Evolutionary conservation across 2,797 vertebrate genomes (phyloP).

Genomic region (Channallabes apus): DNA sequence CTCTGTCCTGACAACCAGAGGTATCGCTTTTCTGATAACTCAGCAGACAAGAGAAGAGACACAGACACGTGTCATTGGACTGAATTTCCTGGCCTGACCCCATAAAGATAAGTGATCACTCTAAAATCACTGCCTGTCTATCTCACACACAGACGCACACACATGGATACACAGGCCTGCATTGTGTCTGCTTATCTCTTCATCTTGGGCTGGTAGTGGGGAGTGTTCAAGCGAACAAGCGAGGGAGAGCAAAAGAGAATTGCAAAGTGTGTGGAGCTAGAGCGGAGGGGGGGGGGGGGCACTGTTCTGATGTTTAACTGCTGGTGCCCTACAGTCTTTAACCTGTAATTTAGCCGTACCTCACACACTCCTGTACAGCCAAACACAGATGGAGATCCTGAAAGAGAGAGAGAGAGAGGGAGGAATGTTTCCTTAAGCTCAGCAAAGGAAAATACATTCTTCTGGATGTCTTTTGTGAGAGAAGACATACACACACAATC

Average conservation of each 20-base stretch:
- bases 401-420: background rate
- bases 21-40: slow-evolving; percentile 48
- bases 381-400: slow-evolving; percentile 46
- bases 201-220: slow-evolving; percentile 57
- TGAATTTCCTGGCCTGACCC: slow-evolving; percentile 66
- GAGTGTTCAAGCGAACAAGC: slow-evolving; percentile 13
- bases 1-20: slow-evolving; percentile 31
- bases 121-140: slow-evolving; percentile 60
- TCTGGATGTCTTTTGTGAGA: slow-evolving; percentile 17
- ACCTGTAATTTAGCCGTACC: slow-evolving; percentile 64
- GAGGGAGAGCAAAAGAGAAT: slow-evolving; percentile 19
- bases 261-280: slow-evolving; percentile 7
- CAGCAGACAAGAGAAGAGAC: slow-evolving; percentile 56
- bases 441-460: slow-evolving; percentile 27
- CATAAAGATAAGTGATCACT: slow-evolving; percentile 66
- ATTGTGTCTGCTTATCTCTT: slow-evolving; percentile 72
- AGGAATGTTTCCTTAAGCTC: slow-evolving; percentile 27
- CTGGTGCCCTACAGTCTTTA: slow-evolving; percentile 58
- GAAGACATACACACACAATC: slow-evolving; percentile 19
- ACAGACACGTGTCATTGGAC: slow-evolving; percentile 66
- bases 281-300: slow-evolving; percentile 47
- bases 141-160: slow-evolving; percentile 32
- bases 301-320: slow-evolving; percentile 59
- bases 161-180: slow-evolving; percentile 57
- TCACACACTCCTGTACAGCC: slow-evolving; percentile 50